These are phyloP conservation scores for Todus mexicanus DNA, from an alignment of 2,797 vertebrate genomes.

Conservation along the genomic window DNA sequence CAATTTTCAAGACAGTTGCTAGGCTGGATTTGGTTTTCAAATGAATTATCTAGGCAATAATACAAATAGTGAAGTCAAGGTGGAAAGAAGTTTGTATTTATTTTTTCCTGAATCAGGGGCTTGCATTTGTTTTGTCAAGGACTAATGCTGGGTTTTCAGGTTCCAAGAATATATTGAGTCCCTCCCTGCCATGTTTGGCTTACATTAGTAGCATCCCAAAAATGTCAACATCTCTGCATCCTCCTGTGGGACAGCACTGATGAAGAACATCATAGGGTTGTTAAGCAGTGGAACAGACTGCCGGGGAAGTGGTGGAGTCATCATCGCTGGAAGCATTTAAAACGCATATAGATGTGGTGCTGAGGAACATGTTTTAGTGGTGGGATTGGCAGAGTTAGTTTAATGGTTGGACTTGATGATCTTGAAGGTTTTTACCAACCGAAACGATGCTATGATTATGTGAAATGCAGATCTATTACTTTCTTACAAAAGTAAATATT, in stretches of 20 bases:
- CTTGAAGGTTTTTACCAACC: too few species aligned
- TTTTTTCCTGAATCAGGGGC: not conserved
- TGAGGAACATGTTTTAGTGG: too few species aligned
- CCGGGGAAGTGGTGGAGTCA: too few species aligned
- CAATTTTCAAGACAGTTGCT: constrained; percentile 31
- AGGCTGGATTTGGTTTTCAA: not conserved
- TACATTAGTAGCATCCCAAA: not conserved
- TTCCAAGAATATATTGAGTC: not conserved
- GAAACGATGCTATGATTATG: too few species aligned
- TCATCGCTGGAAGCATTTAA: too few species aligned
- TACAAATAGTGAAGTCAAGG: not conserved
- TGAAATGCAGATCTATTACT: not conserved
- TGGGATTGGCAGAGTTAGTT: too few species aligned
- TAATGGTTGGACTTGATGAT: too few species aligned
- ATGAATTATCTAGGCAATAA: not conserved
- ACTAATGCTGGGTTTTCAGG: not conserved
- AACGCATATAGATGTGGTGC: too few species aligned
- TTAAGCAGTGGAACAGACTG: too few species aligned
- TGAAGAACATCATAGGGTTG: too few species aligned
- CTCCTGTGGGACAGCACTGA: not conserved
- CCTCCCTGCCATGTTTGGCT: not conserved
- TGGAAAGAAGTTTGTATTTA: not conserved
- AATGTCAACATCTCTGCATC: not conserved
- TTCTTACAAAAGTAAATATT: not conserved
- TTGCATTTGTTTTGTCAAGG: not conserved